phyloP scores from a whole-genome alignment of 2,888 invertebrate species.

The Coremacera marginata region DNA sequence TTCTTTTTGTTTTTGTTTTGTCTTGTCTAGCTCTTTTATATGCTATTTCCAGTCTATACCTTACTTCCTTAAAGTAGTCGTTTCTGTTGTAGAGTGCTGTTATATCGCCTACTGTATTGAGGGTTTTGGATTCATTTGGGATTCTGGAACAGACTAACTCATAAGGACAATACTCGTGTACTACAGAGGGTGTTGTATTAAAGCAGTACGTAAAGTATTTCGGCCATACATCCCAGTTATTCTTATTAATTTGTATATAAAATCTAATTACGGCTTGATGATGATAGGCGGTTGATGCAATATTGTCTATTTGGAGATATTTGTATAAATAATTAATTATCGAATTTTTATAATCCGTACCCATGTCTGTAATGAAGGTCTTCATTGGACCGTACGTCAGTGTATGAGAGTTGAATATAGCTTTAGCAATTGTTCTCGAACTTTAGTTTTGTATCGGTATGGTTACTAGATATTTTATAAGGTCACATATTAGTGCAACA shows the following conservation, averaged over 20 bases:
- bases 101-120: slow-evolving; percentile 30
- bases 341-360: slow-evolving; percentile 44
- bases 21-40: slow-evolving; percentile 28
- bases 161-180: slow-evolving; percentile 39
- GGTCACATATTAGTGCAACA: slow-evolving; percentile 41
- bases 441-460: slow-evolving; percentile 45
- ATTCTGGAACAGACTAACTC: slow-evolving; percentile 36
- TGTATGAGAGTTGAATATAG: slow-evolving; percentile 49
- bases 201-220: slow-evolving; percentile 40
- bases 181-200: slow-evolving; percentile 40
- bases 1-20: slow-evolving; percentile 8
- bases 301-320: slow-evolving; percentile 36
- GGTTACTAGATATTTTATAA: slow-evolving; percentile 45
- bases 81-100: slow-evolving; percentile 13
- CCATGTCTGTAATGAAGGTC: slow-evolving; percentile 42
- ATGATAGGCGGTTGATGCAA: slow-evolving; percentile 39
- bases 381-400: slow-evolving; percentile 45
- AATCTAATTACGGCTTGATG: slow-evolving; percentile 36
- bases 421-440: slow-evolving; percentile 51
- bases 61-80: slow-evolving; percentile 24
- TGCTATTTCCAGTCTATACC: slow-evolving; percentile 29
- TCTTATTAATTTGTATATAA: slow-evolving; percentile 32
- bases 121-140: neutral
- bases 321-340: slow-evolving; percentile 40
- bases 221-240: slow-evolving; percentile 32